phyloP scores from a whole-genome alignment of 1,140 invertebrate species.

The Magallana gigas region DNA sequence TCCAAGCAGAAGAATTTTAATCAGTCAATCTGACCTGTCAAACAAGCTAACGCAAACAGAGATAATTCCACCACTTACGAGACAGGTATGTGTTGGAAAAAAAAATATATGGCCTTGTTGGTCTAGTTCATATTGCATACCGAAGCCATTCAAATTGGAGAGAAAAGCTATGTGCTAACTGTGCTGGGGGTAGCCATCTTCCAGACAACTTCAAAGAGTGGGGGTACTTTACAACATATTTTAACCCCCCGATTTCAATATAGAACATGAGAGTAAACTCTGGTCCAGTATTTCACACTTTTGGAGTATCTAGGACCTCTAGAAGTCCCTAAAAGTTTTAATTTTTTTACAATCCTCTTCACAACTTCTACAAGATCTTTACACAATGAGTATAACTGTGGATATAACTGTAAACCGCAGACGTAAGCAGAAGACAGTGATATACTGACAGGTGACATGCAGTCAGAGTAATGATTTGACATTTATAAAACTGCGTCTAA shows the following conservation, averaged over 20 bases:
- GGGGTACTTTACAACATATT: not conserved
- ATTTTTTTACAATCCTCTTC: too few relatives aligned
- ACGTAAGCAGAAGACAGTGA: not conserved
- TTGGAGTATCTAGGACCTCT: not conserved
- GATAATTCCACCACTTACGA: not conserved
- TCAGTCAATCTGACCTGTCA: not conserved
- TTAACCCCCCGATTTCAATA: not conserved
- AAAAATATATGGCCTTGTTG: not conserved
- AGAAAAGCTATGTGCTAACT: not conserved
- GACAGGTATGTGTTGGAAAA: slow-evolving; percentile 1
- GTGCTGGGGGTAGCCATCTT: slow-evolving; percentile 1
- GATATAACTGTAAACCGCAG: not conserved
- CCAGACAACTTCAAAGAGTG: not conserved
- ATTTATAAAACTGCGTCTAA: not conserved
- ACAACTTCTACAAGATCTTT: too few relatives aligned
- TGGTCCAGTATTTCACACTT: not conserved
- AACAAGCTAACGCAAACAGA: not conserved
- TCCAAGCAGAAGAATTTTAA: slow-evolving; percentile 2
- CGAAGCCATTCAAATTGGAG: not conserved
- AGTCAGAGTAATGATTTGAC: slow-evolving; percentile 19
- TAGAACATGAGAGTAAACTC: not conserved
- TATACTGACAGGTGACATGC: not conserved
- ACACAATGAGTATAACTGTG: not conserved
- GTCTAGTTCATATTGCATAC: not conserved
- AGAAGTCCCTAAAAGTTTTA: not conserved